phyloP scores from a whole-genome alignment of 2,113 vertebrate species.

The Macquaria ambigua region DNA sequence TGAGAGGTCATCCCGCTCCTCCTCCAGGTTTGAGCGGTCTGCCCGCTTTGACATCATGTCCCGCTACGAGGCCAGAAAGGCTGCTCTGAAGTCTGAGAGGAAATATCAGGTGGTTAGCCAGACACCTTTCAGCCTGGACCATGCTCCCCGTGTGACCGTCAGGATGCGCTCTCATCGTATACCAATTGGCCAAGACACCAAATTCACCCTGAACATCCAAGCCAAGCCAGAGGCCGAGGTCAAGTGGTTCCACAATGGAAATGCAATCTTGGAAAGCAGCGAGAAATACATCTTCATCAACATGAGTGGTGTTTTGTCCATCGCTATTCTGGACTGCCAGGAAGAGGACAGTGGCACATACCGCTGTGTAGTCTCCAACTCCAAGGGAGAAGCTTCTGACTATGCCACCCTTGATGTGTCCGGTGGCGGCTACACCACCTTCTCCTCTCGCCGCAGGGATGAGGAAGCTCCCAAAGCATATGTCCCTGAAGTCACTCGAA shows the following conservation, averaged over 20 bases:
- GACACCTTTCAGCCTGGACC: constrained; percentile 96
- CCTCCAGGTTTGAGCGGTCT: constrained; percentile 96
- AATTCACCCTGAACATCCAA: constrained; percentile 96
- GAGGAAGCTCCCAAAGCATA: constrained; percentile 87
- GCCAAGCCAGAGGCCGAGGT: constrained; percentile 94
- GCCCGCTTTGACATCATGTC: constrained; percentile 99
- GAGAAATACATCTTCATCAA: constrained; percentile 92
- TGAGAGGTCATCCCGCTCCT: constrained; percentile 90
- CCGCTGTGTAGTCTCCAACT: constrained; percentile 92
- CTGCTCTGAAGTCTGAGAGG: constrained; percentile 96
- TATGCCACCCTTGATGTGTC: constrained; percentile 96
- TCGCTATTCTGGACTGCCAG: constrained; percentile 93
- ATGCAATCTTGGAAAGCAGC: constrained; percentile 89
- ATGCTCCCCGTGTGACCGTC: constrained; percentile 93
- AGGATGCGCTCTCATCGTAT: constrained; percentile 98
- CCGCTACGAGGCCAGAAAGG: constrained; percentile 97
- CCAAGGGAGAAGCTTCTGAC: constrained; percentile 96
- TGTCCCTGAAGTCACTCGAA: constrained; percentile 91
- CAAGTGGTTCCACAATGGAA: constrained; percentile 94
- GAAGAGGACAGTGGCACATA: constrained; percentile 96
- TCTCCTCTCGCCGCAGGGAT: constrained; percentile 91
- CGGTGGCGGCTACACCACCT: constrained; percentile 91
- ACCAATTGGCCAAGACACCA: constrained; percentile 91
- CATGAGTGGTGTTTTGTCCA: constrained; percentile 93
- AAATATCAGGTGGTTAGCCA: constrained; percentile 95